phyloP scores from a whole-genome alignment of 92 coral and sea anemone genomes.

The Isaurus tuberculatus region DNA sequence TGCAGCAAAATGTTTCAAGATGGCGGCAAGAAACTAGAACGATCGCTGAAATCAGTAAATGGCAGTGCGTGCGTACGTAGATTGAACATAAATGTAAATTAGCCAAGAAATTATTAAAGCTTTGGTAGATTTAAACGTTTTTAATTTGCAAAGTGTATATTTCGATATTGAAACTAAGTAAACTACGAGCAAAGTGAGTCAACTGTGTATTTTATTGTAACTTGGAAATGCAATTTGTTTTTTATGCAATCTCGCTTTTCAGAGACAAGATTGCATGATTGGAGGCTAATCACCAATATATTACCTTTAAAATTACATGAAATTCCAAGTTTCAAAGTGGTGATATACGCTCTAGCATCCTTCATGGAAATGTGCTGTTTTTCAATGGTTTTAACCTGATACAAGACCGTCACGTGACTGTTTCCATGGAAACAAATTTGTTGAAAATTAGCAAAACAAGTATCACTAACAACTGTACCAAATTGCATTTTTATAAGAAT shows the following conservation, averaged over 20 bases:
- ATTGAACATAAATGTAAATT: neutral
- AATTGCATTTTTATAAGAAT: neutral
- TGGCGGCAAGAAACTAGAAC: neutral
- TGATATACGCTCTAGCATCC: slow-evolving; percentile 18
- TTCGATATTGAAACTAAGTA: slow-evolving; percentile 12
- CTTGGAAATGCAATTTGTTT: slow-evolving; percentile 6
- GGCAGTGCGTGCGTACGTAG: slow-evolving; percentile 22
- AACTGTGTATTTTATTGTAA: slow-evolving; percentile 25
- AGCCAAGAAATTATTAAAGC: neutral
- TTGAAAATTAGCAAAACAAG: slow-evolving; percentile 6
- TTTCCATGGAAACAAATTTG: slow-evolving; percentile 20
- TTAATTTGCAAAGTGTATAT: slow-evolving; percentile 28
- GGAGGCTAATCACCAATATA: neutral
- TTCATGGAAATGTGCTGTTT: neutral
- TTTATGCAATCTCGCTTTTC: slow-evolving; percentile 2
- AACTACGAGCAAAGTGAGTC: neutral
- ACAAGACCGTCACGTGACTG: slow-evolving; percentile 25
- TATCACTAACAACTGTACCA: neutral
- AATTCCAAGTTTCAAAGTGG: neutral
- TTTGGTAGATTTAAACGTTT: neutral
- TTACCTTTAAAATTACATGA: slow-evolving; percentile 1
- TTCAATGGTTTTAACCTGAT: neutral
- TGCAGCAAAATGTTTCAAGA: slow-evolving; percentile 35
- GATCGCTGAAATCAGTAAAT: neutral
- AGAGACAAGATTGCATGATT: slow-evolving; percentile 17